Percentiles rank a stretch among this genome's conserved stretches.
These are phyloP conservation scores for Brachionus koreanus DNA, from an alignment of 1,140 invertebrate genomes.

Conservation along the genomic window DNA sequence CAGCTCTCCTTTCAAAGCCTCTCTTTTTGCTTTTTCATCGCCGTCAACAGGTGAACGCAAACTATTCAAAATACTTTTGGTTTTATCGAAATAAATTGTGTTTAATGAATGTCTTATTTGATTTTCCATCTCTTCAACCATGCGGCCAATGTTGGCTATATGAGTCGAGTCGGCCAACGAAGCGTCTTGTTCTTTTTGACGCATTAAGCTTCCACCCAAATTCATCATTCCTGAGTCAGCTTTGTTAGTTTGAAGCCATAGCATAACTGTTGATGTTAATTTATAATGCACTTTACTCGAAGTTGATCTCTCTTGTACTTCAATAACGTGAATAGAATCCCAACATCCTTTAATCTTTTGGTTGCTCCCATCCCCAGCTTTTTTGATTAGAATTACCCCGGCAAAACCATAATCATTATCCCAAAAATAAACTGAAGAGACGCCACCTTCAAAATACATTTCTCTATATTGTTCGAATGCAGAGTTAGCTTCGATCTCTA, in stretches of 20 bases:
- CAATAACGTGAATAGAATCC: constrained; percentile 99
- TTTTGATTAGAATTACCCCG: constrained; percentile 97
- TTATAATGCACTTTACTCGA: constrained; percentile 89
- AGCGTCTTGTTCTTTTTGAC: constrained; percentile 89
- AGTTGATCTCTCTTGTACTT: constrained; percentile 69
- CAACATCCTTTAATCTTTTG: constrained; percentile 92
- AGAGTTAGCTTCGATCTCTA: constrained; percentile 95
- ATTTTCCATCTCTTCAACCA: constrained; percentile 91
- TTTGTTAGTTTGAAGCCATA: constrained; percentile 96
- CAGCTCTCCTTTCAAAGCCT: constrained; percentile 30
- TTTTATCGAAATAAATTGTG: constrained; percentile 99
- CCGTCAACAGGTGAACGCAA: constrained; percentile 64
- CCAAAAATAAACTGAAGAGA: constrained; percentile 98
- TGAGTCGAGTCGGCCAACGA: constrained; percentile 78
- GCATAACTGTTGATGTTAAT: constrained; percentile 95
- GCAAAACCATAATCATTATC: constrained; percentile 93
- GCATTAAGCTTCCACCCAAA: constrained; percentile 89
- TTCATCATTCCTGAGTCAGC: constrained; percentile 95
- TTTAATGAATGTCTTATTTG: constrained; percentile 97
- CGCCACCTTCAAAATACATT: constrained; percentile 97
- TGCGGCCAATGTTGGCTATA: constrained; percentile 89
- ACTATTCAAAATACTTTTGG: constrained; percentile 96
- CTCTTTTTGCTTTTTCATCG: constrained; percentile 42
- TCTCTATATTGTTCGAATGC: constrained; percentile 98
- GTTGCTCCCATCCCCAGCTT: constrained; percentile 87